Conservation (phyloP, 2,888 invertebrate genomes). For the Pollenia angustigena region DNA sequence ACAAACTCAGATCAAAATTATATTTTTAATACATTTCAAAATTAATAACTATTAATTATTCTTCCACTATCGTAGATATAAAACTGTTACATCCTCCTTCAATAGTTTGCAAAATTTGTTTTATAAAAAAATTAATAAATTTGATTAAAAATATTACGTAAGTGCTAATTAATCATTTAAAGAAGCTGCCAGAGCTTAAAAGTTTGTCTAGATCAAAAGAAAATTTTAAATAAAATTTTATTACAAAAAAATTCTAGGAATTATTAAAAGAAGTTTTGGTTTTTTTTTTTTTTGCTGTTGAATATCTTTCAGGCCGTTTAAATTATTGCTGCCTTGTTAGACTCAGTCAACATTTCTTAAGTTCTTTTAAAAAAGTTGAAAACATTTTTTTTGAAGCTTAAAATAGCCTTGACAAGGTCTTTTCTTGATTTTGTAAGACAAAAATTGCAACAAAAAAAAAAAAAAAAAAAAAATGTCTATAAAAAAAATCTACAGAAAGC, state of each 20-base stretch:
- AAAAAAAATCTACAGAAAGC: not conserved
- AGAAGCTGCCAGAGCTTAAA: no score
- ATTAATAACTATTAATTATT: constrained; percentile 20
- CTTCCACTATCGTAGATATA: not conserved
- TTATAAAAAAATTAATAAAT: not conserved
- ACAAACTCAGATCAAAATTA: not conserved
- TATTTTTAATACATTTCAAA: constrained; percentile 14
- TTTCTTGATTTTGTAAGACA: constrained; percentile 59
- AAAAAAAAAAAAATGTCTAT: constrained; percentile 15
- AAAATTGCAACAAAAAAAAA: constrained; percentile 2
- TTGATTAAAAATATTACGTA: not conserved
- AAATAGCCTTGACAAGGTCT: constrained; percentile 73
- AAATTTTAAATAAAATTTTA: not conserved
- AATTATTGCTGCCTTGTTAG: constrained; percentile 12
- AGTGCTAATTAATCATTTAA: no score
- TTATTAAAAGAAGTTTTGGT: not conserved
- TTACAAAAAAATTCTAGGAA: no score
- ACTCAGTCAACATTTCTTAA: constrained; percentile 2
- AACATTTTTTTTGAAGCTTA: constrained; percentile 32
- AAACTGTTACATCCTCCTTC: constrained; percentile 4
- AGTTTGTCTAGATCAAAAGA: no score
- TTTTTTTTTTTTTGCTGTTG: not conserved
- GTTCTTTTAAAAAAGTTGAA: not conserved
- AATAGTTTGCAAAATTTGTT: constrained; percentile 1
- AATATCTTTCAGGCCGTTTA: constrained; percentile 18